phyloP scores from a whole-genome alignment of 2,888 invertebrate genomes.

The Rosalia funebris region DNA sequence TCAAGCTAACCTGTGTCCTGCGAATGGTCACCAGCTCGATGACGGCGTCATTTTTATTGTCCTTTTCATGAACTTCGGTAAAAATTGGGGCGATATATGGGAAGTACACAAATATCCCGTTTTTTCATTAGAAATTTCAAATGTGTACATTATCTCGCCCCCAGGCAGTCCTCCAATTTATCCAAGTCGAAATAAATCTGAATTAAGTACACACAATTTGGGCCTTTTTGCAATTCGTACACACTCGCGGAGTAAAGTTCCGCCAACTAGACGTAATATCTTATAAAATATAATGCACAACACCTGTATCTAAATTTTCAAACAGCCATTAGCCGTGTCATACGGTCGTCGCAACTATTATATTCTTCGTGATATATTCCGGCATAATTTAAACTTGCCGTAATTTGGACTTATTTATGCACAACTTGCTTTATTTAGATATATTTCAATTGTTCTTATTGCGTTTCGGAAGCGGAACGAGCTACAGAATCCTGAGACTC shows the following conservation, averaged over 20 bases:
- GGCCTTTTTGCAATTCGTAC: conserved; percentile 31
- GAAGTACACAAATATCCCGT: too few species aligned
- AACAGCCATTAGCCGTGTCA: conserved; percentile 47
- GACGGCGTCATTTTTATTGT: too few species aligned
- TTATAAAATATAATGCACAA: conserved; percentile 44
- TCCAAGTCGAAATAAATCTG: conserved; percentile 31
- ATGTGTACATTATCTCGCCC: not conserved
- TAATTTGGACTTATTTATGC: conserved; percentile 43
- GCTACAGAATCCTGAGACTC: too few species aligned
- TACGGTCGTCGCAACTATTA: conserved; percentile 45
- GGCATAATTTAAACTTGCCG: conserved; percentile 41
- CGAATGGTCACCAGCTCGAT: too few species aligned
- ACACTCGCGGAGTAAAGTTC: conserved; percentile 28
- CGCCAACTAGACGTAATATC: conserved; percentile 38
- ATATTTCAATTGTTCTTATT: conserved; percentile 39
- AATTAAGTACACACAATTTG: conserved; percentile 32
- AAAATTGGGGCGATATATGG: too few species aligned
- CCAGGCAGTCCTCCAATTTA: conserved; percentile 8
- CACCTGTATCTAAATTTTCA: conserved; percentile 47
- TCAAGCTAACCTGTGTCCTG: too few species aligned
- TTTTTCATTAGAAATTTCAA: not conserved
- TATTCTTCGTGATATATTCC: conserved; percentile 45
- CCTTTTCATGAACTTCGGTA: too few species aligned
- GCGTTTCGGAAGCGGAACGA: conserved; percentile 6
- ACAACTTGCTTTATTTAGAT: conserved; percentile 40